Evolutionary conservation across 2,888 invertebrate genomes (phyloP).

Genomic region (Smittia sp.): DNA sequence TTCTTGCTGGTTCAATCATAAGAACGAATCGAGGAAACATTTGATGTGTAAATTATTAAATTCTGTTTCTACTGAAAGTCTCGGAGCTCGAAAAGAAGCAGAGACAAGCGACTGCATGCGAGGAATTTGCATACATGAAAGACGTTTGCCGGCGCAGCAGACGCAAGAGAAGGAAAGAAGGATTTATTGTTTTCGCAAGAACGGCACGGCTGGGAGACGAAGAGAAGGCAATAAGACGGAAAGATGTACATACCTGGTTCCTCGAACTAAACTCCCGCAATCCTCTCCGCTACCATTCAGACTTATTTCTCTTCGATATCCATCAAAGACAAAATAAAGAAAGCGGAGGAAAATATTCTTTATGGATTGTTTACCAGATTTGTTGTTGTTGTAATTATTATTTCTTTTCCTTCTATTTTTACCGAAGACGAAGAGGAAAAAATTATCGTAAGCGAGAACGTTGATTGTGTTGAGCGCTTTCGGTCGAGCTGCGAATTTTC

Average conservation of each 20-base stretch:
- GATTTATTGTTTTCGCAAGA: constrained; percentile 16
- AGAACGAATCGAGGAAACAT: not conserved
- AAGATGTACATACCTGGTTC: constrained; percentile 19
- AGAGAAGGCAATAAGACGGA: constrained; percentile 5
- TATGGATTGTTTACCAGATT: constrained; percentile 41
- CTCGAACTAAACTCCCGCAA: constrained; percentile 18
- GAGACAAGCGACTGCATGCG: not conserved
- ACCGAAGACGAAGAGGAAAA: constrained; percentile 27
- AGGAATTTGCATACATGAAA: constrained; percentile 16
- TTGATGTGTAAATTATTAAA: constrained; percentile 21
- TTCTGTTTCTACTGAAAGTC: not conserved
- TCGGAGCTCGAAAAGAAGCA: not conserved
- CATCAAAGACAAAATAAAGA: constrained; percentile 30
- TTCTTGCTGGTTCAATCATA: not conserved
- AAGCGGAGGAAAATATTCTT: not conserved
- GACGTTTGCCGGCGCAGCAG: constrained; percentile 16
- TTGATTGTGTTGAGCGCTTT: constrained; percentile 22
- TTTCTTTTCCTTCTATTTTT: constrained; percentile 41
- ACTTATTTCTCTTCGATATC: constrained; percentile 8
- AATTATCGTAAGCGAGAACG: constrained; percentile 16
- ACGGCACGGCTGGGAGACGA: not conserved
- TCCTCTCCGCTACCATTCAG: not conserved
- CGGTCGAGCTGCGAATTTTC: not conserved
- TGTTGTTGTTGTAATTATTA: constrained; percentile 40
- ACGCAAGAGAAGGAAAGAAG: constrained; percentile 1